phyloP scores from a whole-genome alignment of 2,888 invertebrate species.

The Brachypterus glaber region DNA sequence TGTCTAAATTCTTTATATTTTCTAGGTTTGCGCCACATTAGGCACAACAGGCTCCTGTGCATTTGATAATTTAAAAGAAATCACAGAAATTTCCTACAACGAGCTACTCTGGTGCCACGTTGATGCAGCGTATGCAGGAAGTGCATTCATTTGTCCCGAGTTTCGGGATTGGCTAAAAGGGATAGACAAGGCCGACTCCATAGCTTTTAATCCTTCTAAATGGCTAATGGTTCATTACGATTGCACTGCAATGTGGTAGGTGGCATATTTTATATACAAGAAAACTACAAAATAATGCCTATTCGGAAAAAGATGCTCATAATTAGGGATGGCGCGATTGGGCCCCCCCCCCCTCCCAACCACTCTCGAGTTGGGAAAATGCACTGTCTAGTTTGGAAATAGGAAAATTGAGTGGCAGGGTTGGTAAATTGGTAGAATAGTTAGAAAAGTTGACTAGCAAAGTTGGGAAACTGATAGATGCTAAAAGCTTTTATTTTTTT shows the following conservation, averaged over 20 bases:
- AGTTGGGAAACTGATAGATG: too few species aligned
- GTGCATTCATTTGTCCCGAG: constrained; percentile 93
- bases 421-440: too few species aligned
- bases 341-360: too few species aligned
- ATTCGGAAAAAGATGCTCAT: too few species aligned
- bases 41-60: constrained; percentile 97
- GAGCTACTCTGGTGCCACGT: constrained; percentile 92
- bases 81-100: constrained; percentile 57
- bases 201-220: constrained; percentile 97
- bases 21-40: constrained; percentile 84
- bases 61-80: constrained; percentile 78
- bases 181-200: constrained; percentile 85
- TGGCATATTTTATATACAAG: too few species aligned
- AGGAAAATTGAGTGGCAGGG: too few species aligned
- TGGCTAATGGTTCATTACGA: constrained; percentile 99
- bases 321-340: too few species aligned
- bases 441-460: too few species aligned
- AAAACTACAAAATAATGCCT: too few species aligned
- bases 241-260: constrained; percentile 96
- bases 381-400: too few species aligned
- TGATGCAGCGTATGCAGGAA: constrained; percentile 97
- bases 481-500: too few species aligned
- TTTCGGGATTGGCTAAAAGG: constrained; percentile 84
- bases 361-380: too few species aligned
- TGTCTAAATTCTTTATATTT: constrained; percentile 8